These are phyloP conservation scores for Nestor notabilis DNA, from an alignment of 2,113 vertebrate species.

Conservation along the genomic window DNA sequence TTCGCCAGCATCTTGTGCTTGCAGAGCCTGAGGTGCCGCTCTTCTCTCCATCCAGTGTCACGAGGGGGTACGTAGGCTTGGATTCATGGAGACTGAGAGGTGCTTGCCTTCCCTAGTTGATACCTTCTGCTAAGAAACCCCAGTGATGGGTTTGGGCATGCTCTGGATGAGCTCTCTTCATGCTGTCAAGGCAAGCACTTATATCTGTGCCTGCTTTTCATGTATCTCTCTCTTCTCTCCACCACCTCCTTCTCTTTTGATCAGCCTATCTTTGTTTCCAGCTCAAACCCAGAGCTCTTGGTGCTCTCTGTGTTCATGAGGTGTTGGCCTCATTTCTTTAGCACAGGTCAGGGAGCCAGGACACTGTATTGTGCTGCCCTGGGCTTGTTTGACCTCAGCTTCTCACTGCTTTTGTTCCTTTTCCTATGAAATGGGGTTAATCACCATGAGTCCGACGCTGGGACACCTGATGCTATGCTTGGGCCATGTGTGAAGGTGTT, in stretches of 20 bases:
- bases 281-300: neutral
- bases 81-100: fast-evolving
- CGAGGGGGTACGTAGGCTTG: fast-evolving
- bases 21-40: fast-evolving
- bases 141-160: fast-evolving
- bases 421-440: neutral
- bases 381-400: neutral
- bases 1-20: neutral
- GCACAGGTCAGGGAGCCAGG: neutral
- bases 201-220: neutral
- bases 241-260: neutral
- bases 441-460: fast-evolving
- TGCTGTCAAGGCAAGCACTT: fast-evolving
- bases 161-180: neutral
- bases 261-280: neutral
- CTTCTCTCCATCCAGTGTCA: neutral
- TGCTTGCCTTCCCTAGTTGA: neutral
- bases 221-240: neutral
- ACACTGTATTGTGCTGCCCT: neutral
- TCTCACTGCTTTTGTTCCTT: neutral
- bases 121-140: neutral
- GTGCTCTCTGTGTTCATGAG: neutral
- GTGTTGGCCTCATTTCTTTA: neutral
- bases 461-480: neutral
- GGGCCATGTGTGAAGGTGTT: neutral